Base-by-base conservation (phyloP, 2,888 invertebrate genomes). In the Camponotus fellah region DNA sequence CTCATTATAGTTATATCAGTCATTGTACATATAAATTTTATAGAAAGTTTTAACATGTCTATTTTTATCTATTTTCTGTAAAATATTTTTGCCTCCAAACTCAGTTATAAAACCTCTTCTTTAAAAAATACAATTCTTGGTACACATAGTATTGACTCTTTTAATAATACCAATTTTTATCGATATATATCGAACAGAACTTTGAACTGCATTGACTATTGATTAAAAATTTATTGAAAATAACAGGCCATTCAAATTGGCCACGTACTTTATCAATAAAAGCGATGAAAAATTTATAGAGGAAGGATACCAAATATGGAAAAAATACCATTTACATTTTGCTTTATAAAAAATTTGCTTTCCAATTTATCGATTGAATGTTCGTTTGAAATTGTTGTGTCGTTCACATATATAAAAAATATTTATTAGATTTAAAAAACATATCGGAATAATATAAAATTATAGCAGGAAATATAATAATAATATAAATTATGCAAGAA, bases 171-270 rank as follows among this genome's bases (percentile, higher is more conserved):
- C 32, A 43, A 71, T 58, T 79, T 72, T 56, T 12, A 46, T 49
- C 21, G 32, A 43, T 46, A 64, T 46, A 21, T 58, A 58, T 58
- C 21, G 26, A 72, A 49, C 3, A 21, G 79, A 82, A 43, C 14
- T 53, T 77, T 32, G 58, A 81, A 64, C 49, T 40, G 37, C 81
- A 46, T 81, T 21, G 21, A 37, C 26, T n/a, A 26, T 46, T 40
- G 26, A 76, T 62, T 46, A 37, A 37, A 81, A 75, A 75, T 76
- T 81, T 81, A 74, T 72, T 49, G 34, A 32, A 74, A 62, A 49
- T 14, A 76, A 75, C 37, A 64, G 26, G 21, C 37, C 34, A 74
- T 12, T 75, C 14, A 43, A 58, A 79, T 71, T 32, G 43, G n/a
- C 37, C 32, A 66, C 14, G 14, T 64, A 34, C 37, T 66, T 49